Conservation (phyloP, 2,113 vertebrate genomes). For the Sapayoa aenigma region DNA sequence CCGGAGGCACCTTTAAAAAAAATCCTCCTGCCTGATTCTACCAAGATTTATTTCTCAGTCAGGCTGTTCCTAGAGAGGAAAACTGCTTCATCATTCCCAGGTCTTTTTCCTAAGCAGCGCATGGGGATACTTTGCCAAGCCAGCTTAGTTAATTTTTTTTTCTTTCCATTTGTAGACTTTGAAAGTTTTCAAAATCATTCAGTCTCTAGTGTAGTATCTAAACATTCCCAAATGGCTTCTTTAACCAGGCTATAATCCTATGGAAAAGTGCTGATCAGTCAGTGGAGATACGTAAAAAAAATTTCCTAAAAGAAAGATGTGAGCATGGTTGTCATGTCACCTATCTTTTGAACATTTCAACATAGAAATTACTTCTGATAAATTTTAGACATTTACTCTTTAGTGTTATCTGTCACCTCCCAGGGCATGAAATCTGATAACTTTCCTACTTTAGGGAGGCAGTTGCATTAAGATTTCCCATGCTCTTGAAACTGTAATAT, state of each 20-base stretch:
- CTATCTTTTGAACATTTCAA: background rate
- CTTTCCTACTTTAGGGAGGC: background rate
- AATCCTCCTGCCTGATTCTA: background rate
- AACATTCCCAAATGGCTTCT: background rate
- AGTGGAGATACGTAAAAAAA: background rate
- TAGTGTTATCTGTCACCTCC: background rate
- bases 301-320: background rate
- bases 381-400: background rate
- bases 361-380: background rate
- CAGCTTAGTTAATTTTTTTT: background rate
- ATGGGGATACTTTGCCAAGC: background rate
- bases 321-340: background rate
- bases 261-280: background rate
- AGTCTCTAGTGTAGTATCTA: background rate
- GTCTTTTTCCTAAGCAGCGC: background rate
- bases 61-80: background rate
- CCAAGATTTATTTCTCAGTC: background rate
- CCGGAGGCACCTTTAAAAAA: background rate
- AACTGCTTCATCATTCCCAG: background rate
- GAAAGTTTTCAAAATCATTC: background rate
- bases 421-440: background rate
- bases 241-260: background rate
- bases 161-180: background rate
- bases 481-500: background rate
- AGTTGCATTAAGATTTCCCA: background rate